These are phyloP conservation scores for Pseudomyrmex gracilis DNA, from an alignment of 1,140 invertebrate genomes.

Conservation along the genomic window DNA sequence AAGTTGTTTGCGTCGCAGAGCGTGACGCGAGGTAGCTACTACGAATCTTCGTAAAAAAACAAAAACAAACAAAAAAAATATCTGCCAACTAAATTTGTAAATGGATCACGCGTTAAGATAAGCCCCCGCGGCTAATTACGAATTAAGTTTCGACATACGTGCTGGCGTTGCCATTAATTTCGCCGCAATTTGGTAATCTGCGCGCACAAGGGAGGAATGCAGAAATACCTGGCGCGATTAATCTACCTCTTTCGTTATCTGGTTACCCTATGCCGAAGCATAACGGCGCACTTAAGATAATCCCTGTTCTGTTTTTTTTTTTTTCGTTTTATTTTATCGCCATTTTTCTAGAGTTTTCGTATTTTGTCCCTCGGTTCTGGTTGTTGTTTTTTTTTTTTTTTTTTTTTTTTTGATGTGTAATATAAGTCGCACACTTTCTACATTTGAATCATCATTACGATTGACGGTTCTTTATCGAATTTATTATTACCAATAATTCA, in stretches of 20 bases:
- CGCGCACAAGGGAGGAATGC: slow-evolving; percentile 49
- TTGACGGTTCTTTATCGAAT: not conserved
- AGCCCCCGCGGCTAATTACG: slow-evolving; percentile 48
- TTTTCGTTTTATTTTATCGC: slow-evolving; percentile 16
- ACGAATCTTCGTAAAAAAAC: not conserved
- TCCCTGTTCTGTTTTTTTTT: slow-evolving; percentile 40
- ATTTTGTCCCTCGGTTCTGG: not conserved
- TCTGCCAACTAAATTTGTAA: slow-evolving; percentile 32
- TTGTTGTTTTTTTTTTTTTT: no score
- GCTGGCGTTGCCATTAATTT: slow-evolving; percentile 54
- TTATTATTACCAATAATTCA: not conserved
- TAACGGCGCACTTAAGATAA: slow-evolving; percentile 53
- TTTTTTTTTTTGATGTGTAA: not conserved
- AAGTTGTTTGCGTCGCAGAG: not conserved
- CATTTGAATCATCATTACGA: not conserved
- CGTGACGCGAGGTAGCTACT: not conserved
- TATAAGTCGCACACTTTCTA: not conserved
- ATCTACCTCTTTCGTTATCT: slow-evolving; percentile 66
- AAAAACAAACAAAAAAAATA: no score
- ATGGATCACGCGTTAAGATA: slow-evolving; percentile 50
- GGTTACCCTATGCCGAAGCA: slow-evolving; percentile 42
- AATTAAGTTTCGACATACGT: slow-evolving; percentile 62
- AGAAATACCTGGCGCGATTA: slow-evolving; percentile 58
- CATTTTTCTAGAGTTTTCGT: slow-evolving; percentile 13
- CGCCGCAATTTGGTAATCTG: slow-evolving; percentile 45